phyloP scores from a whole-genome alignment of 2,888 invertebrate species.

The Venustoraphidia nigricollis region DNA sequence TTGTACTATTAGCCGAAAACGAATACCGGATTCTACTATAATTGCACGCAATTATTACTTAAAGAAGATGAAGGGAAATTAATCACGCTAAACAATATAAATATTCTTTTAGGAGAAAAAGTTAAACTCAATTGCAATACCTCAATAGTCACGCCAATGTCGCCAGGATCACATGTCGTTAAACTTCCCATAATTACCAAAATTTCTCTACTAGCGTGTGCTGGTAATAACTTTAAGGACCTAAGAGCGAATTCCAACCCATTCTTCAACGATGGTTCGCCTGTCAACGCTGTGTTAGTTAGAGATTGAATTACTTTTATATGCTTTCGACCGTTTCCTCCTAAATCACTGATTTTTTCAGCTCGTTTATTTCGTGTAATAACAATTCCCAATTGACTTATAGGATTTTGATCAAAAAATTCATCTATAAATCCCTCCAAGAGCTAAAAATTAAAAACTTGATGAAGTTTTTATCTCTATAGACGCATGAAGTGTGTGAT shows the following conservation, averaged over 20 bases:
- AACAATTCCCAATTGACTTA: slow-evolving; percentile 91
- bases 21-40: too few species aligned
- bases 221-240: slow-evolving; percentile 74
- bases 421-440: slow-evolving; percentile 89
- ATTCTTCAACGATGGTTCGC: slow-evolving; percentile 95
- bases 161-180: slow-evolving; percentile 93
- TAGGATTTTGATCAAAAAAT: slow-evolving; percentile 97
- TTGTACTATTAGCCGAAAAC: too few species aligned
- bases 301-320: slow-evolving; percentile 50
- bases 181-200: slow-evolving; percentile 83
- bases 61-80: too few species aligned
- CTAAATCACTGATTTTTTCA: slow-evolving; percentile 80
- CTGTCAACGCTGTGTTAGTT: slow-evolving; percentile 51
- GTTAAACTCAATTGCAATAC: slow-evolving; percentile 24
- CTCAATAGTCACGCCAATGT: slow-evolving; percentile 72
- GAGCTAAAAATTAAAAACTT: slow-evolving; percentile 39
- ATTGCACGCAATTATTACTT: too few species aligned
- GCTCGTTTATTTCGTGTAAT: slow-evolving; percentile 85
- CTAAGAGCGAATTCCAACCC: slow-evolving; percentile 77
- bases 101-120: not conserved
- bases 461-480: not conserved
- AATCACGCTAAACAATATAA: too few species aligned
- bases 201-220: slow-evolving; percentile 90
- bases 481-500: not conserved
- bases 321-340: slow-evolving; percentile 73